Evolutionary conservation across 2,113 vertebrate species (phyloP), one percentile per base, ranked within the genome.

Genomic region (Bos indicus): DNA sequence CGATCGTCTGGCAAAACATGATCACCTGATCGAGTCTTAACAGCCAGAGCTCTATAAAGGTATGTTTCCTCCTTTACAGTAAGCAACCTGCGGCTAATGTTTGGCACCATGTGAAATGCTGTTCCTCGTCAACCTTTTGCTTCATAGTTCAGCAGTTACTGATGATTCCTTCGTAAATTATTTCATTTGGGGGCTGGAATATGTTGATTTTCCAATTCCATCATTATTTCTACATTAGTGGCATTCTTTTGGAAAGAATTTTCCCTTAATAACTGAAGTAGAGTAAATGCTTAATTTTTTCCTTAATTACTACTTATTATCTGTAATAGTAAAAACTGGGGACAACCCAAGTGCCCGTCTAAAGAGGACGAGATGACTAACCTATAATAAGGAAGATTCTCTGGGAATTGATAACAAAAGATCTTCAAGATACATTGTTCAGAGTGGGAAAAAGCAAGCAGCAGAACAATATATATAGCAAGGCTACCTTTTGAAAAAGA

Each of bases 201-300:
- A 81, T 30, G 8, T 52, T 59, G 59, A 87, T 62, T 82, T 88
- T n/a, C 48, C 52, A 85, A 95, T 64, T 83, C 59, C 51, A 92
- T 92, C 36, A 40, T 91, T 56, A 84, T 86, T 86, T 97, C 51
- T 71, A 71, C 9, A 95, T 62, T 90, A 93, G n/a, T 82, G 23
- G 54, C 60, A 87, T 91, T 97, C 56, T 56, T 96, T 83, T 77
- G 28, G 33, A 91, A 82, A 95, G 36, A 93, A 80, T 16, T 90
- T 89, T 89, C 36, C 90, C 21, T 67, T 84, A 97, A 90, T 60
- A 87, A 91, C 81, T 77, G 74, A 87, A 59, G 26, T 46, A 90
- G 48, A 28, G 10, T 59, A 56, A 92, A 81, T 36, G 28, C 40
- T 40, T 33, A 36, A 33, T 71, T 30, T 88, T 54, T 54, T 11